These are phyloP conservation scores for Tenthredo notha DNA, from an alignment of 2,888 invertebrate genomes.

Conservation along the genomic window DNA sequence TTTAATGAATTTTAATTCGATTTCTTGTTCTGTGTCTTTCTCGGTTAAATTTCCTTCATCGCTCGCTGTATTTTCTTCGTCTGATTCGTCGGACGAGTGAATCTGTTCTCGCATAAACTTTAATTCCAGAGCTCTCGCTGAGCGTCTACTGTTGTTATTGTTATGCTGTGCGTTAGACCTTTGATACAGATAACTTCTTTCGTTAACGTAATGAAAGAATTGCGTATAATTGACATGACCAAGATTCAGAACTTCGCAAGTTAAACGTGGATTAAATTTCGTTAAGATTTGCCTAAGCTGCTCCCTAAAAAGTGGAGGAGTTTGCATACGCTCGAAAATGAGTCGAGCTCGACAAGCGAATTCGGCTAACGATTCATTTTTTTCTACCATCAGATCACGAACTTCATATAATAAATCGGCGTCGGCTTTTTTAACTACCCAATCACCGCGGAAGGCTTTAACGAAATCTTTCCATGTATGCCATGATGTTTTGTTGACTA, in stretches of 20 bases:
- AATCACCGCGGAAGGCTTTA: constrained; percentile 53
- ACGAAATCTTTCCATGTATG: constrained; percentile 54
- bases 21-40: constrained; percentile 37
- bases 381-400: constrained; percentile 54
- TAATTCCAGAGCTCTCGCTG: constrained; percentile 15
- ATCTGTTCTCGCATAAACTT: background rate
- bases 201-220: constrained; percentile 54
- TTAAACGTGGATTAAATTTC: constrained; percentile 56
- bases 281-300: constrained; percentile 54
- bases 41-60: constrained; percentile 19
- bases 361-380: constrained; percentile 54
- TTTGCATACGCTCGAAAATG: constrained; percentile 54
- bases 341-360: constrained; percentile 56
- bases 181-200: constrained; percentile 53
- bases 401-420: constrained; percentile 46
- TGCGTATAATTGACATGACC: constrained; percentile 34
- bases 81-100: constrained; percentile 12
- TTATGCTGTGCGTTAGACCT: constrained; percentile 18
- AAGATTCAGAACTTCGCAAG: constrained; percentile 53
- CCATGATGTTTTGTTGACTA: too few species aligned
- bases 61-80: constrained; percentile 1
- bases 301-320: constrained; percentile 50
- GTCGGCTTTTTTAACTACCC: constrained; percentile 57
- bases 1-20: constrained; percentile 3
- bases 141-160: background rate